Evolutionary conservation across 2,113 vertebrate species (phyloP), one percentile per base, ranked within the genome.

Genomic region (Lathamus discolor): DNA sequence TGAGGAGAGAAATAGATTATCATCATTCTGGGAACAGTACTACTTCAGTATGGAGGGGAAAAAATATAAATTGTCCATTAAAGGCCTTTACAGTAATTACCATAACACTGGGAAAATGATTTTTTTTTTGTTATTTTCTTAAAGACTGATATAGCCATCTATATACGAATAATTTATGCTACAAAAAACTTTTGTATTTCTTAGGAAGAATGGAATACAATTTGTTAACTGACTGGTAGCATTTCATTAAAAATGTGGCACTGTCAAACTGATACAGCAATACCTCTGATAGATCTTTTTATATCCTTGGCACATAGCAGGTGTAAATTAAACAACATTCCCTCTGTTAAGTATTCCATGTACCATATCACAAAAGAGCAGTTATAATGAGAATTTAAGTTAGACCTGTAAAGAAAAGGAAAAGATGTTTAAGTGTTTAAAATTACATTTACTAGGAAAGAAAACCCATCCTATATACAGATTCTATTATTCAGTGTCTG

Each of bases 1-100:
- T 94, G 97, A 98, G 97, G 93, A 98, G 97, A 97, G 97, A 98
- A 98, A 98, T 97, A 98, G 98, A 98, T 99, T 98, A 98, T 99
- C 97, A 98, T 98, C 98, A 98, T 98, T 97, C 97, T 95, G 92
- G 91, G 97, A 97, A 97, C 97, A 94, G 55, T 88, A 87, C 83
- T 93, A 52, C 95, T 95, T 93, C 78, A 92, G 95, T 61, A 83
- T n/a, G 74, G 24, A 76, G 39, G 9, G 22, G 1, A 24, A 93
- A 93, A 85, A 84, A 79, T 29, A 35, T 13, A 73, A 92, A 59
- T 33, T 19, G 5, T 86, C 81, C 89, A 80, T 85, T 96, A 96
- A 95, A 89, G 51, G 88, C 84, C 70, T 96, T 90, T 96, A 91
- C 93, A 97, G 96, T 96, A 81, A 96, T 94, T 96, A 96, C 92